Base-by-base conservation (phyloP, 1,140 invertebrate genomes). In the Physella acuta region DNA sequence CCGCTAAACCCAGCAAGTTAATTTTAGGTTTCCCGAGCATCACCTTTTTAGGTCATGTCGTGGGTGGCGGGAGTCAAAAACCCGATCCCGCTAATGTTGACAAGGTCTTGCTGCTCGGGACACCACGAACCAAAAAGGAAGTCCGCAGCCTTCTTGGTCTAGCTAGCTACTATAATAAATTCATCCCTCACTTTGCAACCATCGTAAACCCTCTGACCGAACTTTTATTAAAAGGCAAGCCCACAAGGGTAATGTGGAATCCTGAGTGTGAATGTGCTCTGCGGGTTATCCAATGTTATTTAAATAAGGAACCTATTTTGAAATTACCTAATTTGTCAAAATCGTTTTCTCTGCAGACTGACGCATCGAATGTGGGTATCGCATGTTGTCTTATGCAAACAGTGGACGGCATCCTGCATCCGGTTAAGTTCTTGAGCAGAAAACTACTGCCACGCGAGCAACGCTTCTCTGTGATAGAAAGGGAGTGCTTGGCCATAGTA, bases 401-500 rank as follows among this genome's bases (percentile, higher is more conserved):
- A 11, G 17, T 72, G 26, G 71, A 73, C 26, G 70, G 55, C 52
- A 37, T 60, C 14, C 37, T 61, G 44, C 71, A 69, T 58, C 75
- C 74, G 3, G 72, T 82, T 8, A 71, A 70, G 1, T 81, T 71
- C 63, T 60, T 63, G 3, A 73, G 70, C 36, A 73, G 71, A 34
- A 76, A 75, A 33, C 34, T 79, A 5, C 26, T 55, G 14, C 2
- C 30, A 8, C 30, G 56, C 16, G 73, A 80, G 49, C 33, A 33
- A 26, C 71, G 71, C 8, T 85, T 86, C 68, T 77, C 76, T 0
- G 82, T 79, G 0, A 83, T 81, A 11, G 86, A 88, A 70, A 77
- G 74, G 59, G 84, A 87, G 73, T 76, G 73, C 53, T 67, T 85
- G 34, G 85, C 83, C 11, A 69, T 86, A 4, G 75, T 87, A 14